phyloP scores from a whole-genome alignment of 2,797 vertebrate genomes.

The Sitta carolinensis region DNA sequence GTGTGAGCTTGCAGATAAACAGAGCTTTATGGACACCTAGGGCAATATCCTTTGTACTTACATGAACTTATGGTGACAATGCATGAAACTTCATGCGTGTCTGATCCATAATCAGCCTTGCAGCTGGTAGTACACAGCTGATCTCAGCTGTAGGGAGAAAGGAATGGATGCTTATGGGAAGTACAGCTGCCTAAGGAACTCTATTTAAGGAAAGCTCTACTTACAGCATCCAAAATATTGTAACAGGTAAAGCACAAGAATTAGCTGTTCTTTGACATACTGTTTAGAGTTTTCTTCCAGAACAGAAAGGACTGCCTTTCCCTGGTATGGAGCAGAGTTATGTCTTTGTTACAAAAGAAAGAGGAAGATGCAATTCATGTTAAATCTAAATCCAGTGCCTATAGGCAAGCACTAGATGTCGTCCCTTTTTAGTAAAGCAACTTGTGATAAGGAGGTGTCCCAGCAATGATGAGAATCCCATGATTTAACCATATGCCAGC shows the following conservation, averaged over 20 bases:
- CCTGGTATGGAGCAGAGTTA: background rate
- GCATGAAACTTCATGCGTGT: background rate
- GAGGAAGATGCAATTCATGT: background rate
- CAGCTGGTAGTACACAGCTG: background rate
- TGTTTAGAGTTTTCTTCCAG: background rate
- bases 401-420: background rate
- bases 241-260: background rate
- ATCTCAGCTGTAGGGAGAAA: background rate
- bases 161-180: background rate
- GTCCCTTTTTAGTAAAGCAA: background rate
- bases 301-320: background rate
- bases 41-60: background rate
- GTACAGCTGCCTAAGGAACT: background rate
- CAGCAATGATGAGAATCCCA: background rate
- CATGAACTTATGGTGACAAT: background rate
- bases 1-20: background rate
- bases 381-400: background rate
- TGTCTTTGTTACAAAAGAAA: background rate
- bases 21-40: background rate
- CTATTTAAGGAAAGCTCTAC: background rate
- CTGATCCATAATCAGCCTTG: background rate
- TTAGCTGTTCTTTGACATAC: background rate
- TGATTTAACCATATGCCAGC: background rate
- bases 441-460: background rate
- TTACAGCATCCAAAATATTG: background rate